Evolutionary conservation across 1,140 invertebrate species (phyloP), one percentile per base, ranked within the genome.

Genomic region (Hycleus phaleratus): DNA sequence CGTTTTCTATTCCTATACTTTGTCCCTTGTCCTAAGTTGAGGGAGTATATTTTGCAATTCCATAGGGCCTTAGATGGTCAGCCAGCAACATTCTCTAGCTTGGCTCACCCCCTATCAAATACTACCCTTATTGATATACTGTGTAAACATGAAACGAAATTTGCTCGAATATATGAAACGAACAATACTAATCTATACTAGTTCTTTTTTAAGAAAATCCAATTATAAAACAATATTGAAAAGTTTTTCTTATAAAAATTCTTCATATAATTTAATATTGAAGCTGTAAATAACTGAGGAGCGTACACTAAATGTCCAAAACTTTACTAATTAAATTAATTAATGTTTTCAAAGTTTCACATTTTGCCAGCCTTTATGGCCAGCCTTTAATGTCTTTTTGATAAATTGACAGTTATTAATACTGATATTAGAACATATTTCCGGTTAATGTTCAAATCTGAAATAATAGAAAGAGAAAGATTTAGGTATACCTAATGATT

Each of bases 251-350:
- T 53, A 46, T 53, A 45, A 46, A 53, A 53, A 25, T 26, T 43
- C n/a, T 43, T 51, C 58, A 58, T 60, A 54, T 60, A 63, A 63
- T 56, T 46, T 63, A 60, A 61, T 64, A 64, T 61, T 52, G 56
- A 45, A 50, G 56, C 62, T 59, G 64, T 68, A 68, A 68, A 68
- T 68, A 63, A 66, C 57, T 49, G 59, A 63, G 46, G 25, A 44
- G 46, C 32, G 59, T 50, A 52, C 60, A 49, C 60, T 67, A 65
- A 67, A 65, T 59, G 64, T 65, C 66, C 45, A 67, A 32, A 69
- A 69, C 58, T 69, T 69, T 67, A 60, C 63, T 68, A 69, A 69
- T 69, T 67, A 69, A 69, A 67, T 68, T 68, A 69, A 69, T 69
- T 68, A 68, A 69, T 68, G 68, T 69, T 64, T 64, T 49, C 32